Evolutionary conservation across 2,888 invertebrate species (phyloP).

Genomic region (Hoplodrina blanda): DNA sequence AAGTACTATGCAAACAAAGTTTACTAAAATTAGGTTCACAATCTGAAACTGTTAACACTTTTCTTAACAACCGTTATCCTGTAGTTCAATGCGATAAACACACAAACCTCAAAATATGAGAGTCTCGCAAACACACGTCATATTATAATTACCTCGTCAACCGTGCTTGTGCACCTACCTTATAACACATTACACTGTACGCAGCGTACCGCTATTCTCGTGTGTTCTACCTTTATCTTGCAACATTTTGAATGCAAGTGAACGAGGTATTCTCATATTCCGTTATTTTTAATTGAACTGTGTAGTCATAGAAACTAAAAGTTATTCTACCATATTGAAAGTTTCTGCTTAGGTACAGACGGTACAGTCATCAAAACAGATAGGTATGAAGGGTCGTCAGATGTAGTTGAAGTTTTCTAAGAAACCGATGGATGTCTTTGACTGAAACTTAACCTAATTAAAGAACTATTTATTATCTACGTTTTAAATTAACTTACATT

Average conservation of each 20-base stretch:
- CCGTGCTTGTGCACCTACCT: slow-evolving; percentile 23
- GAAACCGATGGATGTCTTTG: no score
- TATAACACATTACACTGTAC: slow-evolving; percentile 29
- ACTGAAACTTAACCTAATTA: no score
- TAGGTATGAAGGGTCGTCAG: no score
- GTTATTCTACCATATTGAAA: not conserved
- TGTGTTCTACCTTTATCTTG: slow-evolving; percentile 36
- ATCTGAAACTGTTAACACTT: slow-evolving; percentile 28
- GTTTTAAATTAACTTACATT: no score
- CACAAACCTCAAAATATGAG: slow-evolving; percentile 27
- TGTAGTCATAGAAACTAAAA: not conserved
- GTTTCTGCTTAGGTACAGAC: not conserved
- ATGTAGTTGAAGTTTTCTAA: no score
- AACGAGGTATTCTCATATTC: slow-evolving; percentile 29
- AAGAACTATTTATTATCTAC: no score
- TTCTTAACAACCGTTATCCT: slow-evolving; percentile 1
- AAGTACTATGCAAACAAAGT: no score
- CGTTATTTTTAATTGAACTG: slow-evolving; percentile 40
- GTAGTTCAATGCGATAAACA: slow-evolving; percentile 23
- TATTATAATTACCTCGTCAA: slow-evolving; percentile 18
- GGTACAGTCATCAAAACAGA: no score
- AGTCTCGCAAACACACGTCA: slow-evolving; percentile 17
- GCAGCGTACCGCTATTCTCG: slow-evolving; percentile 16
- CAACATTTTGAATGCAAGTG: slow-evolving; percentile 48
- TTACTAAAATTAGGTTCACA: not conserved